Base-by-base conservation (phyloP, 2,113 vertebrate species). In the Dendrocopos noguchii region DNA sequence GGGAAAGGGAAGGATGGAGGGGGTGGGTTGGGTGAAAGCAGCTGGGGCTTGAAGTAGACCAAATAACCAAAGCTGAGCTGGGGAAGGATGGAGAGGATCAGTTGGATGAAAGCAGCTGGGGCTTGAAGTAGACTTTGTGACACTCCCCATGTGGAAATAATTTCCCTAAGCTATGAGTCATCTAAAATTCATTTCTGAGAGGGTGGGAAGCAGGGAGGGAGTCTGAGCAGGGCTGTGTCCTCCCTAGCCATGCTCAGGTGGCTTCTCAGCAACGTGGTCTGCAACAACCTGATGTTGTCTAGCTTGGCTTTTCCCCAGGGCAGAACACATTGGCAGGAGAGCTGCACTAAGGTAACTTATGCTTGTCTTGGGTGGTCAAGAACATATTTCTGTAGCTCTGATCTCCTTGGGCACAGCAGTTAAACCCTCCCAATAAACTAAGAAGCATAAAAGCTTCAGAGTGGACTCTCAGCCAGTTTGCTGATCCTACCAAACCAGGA, bases 241-340 rank as follows among this genome's bases (percentile, higher is more conserved):
- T 46, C 21, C 71, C 22, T 0, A 3, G 47, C 36, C 7, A 4
- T 3, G 5, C 66, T 74, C 0, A 0, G 75, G 44, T 71, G 6
- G 14, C 31, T 61, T 29, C 61, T 60, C 55, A 31, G 60, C 0
- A 2, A 12, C 18, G 7, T 3, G 7, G 4, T 47, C 71, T 33
- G 28, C 19, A 11, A 6, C 55, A 63, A n/a, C 28, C 36, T 28
- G 29, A 6, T 12, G 25, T 1, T 2, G 27, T 9, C 19, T 47
- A n/a, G 83, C 46, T 21, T 22, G 2, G 36, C 44, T 34, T 27
- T 20, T 47, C 42, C 25, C 29, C 74, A 13, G 46, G 18, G 60
- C 34, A 27, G 27, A 56, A 28, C 60, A 7, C 33, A 1, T n/a
- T 2, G 15, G 29, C 65, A 25, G 21, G 33, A 50, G 52, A 17